Evolutionary conservation across 2,888 invertebrate genomes (phyloP).

Genomic region (Phalera bucephala): DNA sequence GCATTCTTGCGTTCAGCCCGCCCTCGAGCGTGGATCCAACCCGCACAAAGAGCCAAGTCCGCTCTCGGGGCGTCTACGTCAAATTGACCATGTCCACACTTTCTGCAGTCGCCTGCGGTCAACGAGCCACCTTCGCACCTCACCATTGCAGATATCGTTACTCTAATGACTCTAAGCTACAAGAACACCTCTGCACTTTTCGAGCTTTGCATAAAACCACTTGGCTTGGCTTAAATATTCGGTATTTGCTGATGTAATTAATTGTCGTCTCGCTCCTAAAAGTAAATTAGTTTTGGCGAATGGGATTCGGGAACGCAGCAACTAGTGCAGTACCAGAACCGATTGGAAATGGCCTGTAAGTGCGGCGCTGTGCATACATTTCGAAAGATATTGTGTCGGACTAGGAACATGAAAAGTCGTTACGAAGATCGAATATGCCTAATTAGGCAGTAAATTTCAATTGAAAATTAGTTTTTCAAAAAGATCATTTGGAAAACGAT

Average conservation of each 20-base stretch:
- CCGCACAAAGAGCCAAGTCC: conserved; percentile 58
- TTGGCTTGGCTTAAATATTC: conserved; percentile 17
- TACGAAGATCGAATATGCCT: too few relatives aligned
- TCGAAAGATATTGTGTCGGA: not conserved
- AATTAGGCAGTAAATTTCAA: too few relatives aligned
- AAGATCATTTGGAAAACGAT: too few relatives aligned
- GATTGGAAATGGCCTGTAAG: conserved; percentile 15
- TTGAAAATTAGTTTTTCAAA: too few relatives aligned
- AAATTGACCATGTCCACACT: conserved; percentile 34
- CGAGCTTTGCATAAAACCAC: conserved; percentile 16
- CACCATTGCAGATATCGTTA: conserved; percentile 38
- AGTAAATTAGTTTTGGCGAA: conserved; percentile 25
- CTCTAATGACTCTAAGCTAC: conserved; percentile 5
- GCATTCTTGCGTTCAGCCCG: conserved; percentile 71
- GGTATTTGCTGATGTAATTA: conserved; percentile 40
- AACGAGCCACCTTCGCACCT: conserved; percentile 15
- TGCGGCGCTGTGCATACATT: conserved; percentile 6
- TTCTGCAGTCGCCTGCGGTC: conserved; percentile 32
- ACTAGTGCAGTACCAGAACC: conserved; percentile 10
- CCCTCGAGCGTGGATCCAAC: conserved; percentile 46
- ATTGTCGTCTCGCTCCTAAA: conserved; percentile 26
- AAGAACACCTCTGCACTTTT: conserved; percentile 4
- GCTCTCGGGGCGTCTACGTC: conserved; percentile 37
- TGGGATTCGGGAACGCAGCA: conserved; percentile 18
- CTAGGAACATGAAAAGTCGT: not conserved